These are phyloP conservation scores for Apostichopus japonicus DNA, from an alignment of 35 echinoderm and acorn worm species.

Conservation along the genomic window DNA sequence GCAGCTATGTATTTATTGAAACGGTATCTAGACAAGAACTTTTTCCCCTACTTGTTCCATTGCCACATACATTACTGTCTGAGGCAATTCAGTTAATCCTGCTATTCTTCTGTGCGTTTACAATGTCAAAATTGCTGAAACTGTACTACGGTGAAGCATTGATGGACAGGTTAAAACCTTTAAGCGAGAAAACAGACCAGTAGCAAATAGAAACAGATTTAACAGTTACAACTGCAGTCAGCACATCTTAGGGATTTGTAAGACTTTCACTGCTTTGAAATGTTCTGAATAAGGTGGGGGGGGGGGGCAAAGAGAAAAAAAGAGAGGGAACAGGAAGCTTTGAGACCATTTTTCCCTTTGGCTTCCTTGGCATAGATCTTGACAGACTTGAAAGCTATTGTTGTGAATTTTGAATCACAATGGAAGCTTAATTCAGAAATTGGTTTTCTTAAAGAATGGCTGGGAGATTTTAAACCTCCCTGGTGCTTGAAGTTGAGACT, in stretches of 20 bases:
- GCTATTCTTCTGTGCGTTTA: too few relatives aligned
- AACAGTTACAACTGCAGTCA: background rate
- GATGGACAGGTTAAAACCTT: background rate
- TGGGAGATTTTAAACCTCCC: background rate
- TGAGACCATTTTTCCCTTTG: background rate
- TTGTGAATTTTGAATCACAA: background rate
- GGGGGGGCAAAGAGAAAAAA: too few relatives aligned
- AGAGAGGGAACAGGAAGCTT: background rate
- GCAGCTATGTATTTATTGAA: too few relatives aligned
- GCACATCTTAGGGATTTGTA: background rate
- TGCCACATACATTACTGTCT: too few relatives aligned
- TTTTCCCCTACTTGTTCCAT: too few relatives aligned
- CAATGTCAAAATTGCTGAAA: too few relatives aligned
- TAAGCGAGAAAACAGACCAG: background rate
- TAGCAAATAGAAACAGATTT: background rate
- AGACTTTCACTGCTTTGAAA: background rate
- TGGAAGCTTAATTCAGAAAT: background rate
- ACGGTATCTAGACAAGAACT: too few relatives aligned
- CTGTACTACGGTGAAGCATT: background rate
- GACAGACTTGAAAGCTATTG: background rate
- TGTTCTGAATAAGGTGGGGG: background rate
- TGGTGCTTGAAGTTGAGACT: background rate
- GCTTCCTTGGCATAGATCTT: background rate
- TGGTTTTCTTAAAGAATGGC: background rate
- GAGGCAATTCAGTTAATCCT: too few relatives aligned